phyloP scores from a whole-genome alignment of 2,888 invertebrate genomes.

The Luperina nickerlii region DNA sequence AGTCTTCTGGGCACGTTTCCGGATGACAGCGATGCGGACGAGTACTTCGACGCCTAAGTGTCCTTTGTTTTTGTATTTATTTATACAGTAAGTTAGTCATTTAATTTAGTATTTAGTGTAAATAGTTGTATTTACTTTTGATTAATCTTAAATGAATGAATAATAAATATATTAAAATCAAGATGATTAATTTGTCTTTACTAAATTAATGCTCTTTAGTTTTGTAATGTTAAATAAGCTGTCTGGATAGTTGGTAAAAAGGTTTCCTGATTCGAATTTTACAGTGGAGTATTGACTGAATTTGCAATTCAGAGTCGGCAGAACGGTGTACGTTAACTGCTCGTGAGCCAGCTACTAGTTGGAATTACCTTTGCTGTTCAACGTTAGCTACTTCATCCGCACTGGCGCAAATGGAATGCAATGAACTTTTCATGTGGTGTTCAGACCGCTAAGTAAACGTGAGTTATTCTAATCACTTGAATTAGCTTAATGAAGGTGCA shows the following conservation, averaged over 20 bases:
- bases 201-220: conserved; percentile 6
- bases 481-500: conserved; percentile 47
- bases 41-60: too few relatives aligned
- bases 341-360: conserved; percentile 61
- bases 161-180: too few relatives aligned
- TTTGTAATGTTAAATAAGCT: conserved; percentile 34
- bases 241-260: conserved; percentile 43
- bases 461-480: conserved; percentile 54
- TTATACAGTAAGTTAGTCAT: too few relatives aligned
- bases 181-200: conserved; percentile 38
- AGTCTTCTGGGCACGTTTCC: too few relatives aligned
- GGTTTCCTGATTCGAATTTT: conserved; percentile 45
- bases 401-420: conserved; percentile 54
- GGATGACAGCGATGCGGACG: too few relatives aligned
- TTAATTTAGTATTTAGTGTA: too few relatives aligned
- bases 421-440: conserved; percentile 58
- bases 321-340: conserved; percentile 62
- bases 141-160: too few relatives aligned
- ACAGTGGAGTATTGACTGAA: conserved; percentile 58
- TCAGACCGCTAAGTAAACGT: conserved; percentile 49
- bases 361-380: conserved; percentile 63
- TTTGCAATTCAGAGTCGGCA: conserved; percentile 65
- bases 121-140: too few relatives aligned
- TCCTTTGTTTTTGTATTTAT: too few relatives aligned
- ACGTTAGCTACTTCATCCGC: conserved; percentile 57